Percentiles rank a stretch among this genome's conserved stretches.
Conservation (phyloP, 2,888 invertebrate species). For the Trachelus tabidus region DNA sequence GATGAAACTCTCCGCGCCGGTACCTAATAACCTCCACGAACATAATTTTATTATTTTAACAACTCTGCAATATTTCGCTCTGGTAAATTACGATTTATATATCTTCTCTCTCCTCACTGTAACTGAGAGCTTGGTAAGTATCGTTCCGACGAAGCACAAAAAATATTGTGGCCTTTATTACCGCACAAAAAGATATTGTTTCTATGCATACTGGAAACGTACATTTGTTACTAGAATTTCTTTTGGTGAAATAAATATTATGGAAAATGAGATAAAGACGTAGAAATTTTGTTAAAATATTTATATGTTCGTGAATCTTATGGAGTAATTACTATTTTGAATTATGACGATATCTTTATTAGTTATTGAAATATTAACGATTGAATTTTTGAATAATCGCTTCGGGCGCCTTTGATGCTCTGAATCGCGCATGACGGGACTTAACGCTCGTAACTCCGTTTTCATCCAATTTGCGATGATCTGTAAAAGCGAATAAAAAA, state of each 20-base stretch:
- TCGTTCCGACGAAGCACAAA: background rate
- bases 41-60: constrained; percentile 7
- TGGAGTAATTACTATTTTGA: background rate
- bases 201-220: background rate
- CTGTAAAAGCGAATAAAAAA: too few relatives aligned
- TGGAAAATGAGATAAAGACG: background rate
- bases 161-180: background rate
- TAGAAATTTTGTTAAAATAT: background rate
- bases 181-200: background rate
- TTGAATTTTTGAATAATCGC: too few relatives aligned
- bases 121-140: background rate
- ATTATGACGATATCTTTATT: background rate
- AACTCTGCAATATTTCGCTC: background rate
- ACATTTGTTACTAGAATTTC: background rate
- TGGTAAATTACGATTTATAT: constrained; percentile 3
- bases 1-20: background rate
- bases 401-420: too few relatives aligned
- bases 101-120: background rate
- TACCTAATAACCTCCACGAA: background rate
- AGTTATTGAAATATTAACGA: background rate
- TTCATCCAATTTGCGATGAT: too few relatives aligned
- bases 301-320: background rate
- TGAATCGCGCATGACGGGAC: too few relatives aligned
- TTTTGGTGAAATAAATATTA: background rate
- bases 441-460: too few relatives aligned